Evolutionary conservation across 2,888 invertebrate species (phyloP), one percentile per base, ranked within the genome.

Genomic region (Glaucopsyche alexis): DNA sequence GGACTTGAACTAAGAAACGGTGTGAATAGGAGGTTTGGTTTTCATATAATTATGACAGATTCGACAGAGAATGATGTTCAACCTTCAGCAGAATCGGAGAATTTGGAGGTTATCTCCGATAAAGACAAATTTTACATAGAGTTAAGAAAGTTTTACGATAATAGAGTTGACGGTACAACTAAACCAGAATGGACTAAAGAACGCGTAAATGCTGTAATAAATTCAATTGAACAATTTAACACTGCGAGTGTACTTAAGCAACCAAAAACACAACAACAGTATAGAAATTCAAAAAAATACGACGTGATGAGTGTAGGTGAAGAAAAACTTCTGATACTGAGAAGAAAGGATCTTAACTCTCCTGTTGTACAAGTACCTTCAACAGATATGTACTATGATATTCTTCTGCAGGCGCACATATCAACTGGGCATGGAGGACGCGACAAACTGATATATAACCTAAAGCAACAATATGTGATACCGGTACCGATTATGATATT

Each of bases 391-490:
- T 75, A 73, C 47, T 75, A 73, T 72, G 70, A 74, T 13, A 73
- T 65, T 29, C 64, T 76, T 47, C 66, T 70, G 19, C 52, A 76
- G 16, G 60, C 71, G 11, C 75, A 74, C 67, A 65, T 72, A 70
- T 71, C 74, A 40, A 75, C 73, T 13, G 74, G 75, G 7, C 77
- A 75, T 71, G 74, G 75, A 16, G 64, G 75, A 2, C 73, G 74
- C 14, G 74, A 77, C 70, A 77, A 75, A 74, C 47, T 77, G 66
- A 45, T 74, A 19, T 52, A 73, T 49, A 38, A 7, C 40, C 19
- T 76, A 13, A 75, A 75, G 42, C n/a, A 71, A n/a, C 40, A 73
- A 74, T 74, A 75, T 66, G 42, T 71, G 52, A 74, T 76, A 74
- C 76, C 76, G 40, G 71, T 49, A 13, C 47, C 47, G 13, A 13